Base-by-base conservation (phyloP, 37 sponge, comb jelly and placozoan species). In the Spongia lamella region DNA sequence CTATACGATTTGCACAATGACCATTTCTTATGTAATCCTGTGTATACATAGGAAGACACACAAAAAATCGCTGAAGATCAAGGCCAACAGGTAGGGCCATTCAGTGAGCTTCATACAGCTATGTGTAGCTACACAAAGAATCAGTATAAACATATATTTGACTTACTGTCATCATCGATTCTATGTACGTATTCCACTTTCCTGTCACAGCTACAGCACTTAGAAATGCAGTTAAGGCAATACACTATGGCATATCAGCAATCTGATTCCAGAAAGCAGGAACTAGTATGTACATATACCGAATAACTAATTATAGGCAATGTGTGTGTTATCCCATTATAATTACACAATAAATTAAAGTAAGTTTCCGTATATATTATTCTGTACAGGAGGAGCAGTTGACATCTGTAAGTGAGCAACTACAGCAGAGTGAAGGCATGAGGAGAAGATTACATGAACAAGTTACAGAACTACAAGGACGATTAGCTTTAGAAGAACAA, bases 391-490 rank as follows among this genome's bases (percentile, higher is more conserved):
- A 84, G 40, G 47, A 90, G 27, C 73, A 81, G 47, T 22, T 68
- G 33, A 5, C 7, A 11, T 56, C 35, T 0, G 31, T 53, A 9
- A 61, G 19, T 33, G 80, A 88, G 43, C 83, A 86, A 64, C 55
- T 93, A 66, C 38, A 78, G 32, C 81, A 85, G 38, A 93, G 79
- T 75, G 94, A 93, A 55, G 74, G 38, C 0, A 85, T 93, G 89
- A 72, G 89, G 26, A 84, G 78, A 39, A 69, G 94, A 26, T 84
- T 93, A 24, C 78, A 93, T 36, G 94, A 93, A 53, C 83, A 85
- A 39, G 89, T 85, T 56, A 88, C 89, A 47, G 89, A 93, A 39
- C 77, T 93, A 15, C 94, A 93, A 52, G 94, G 94, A 67, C 86
- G 85, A 60, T 70, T 93, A 16, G 86, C 86, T 53, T 86, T 93